A percentile compares a stretch with the other conserved stretches of the same genome.
These are phyloP conservation scores for Aplochiton taeniatus DNA, from an alignment of 2,797 vertebrate genomes.

Conservation along the genomic window DNA sequence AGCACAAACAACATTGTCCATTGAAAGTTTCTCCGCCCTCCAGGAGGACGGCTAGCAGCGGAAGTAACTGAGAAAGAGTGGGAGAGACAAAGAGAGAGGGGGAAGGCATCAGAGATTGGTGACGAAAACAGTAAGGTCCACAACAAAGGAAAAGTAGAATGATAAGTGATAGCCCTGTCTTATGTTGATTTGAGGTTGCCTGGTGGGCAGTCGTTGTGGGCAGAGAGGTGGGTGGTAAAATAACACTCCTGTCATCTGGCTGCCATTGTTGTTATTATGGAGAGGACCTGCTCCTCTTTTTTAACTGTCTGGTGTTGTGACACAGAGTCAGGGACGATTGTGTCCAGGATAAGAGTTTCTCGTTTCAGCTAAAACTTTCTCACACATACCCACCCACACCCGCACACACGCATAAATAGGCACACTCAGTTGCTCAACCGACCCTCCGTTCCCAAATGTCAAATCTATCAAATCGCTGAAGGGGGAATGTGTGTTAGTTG, in stretches of 20 bases:
- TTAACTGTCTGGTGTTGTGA: slow-evolving; percentile 55
- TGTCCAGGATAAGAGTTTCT: slow-evolving; percentile 38
- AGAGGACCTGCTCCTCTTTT: background rate
- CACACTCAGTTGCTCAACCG: slow-evolving; percentile 9
- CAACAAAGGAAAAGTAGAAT: too few relatives aligned
- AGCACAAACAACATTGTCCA: background rate
- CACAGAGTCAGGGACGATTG: slow-evolving; percentile 61
- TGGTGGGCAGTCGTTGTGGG: too few relatives aligned
- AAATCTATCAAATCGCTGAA: slow-evolving; percentile 54
- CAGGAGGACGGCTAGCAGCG: background rate
- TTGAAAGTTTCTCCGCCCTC: background rate
- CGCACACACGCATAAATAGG: slow-evolving; percentile 11
- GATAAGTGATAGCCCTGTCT: too few relatives aligned
- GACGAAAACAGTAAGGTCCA: background rate
- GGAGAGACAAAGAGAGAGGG: background rate
- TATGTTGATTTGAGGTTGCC: too few relatives aligned
- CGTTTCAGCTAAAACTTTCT: slow-evolving; percentile 34
- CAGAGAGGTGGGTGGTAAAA: background rate
- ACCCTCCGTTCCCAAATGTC: slow-evolving; percentile 55
- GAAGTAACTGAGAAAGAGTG: background rate
- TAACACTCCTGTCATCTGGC: background rate
- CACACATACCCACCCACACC: slow-evolving; percentile 10
- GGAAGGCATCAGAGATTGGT: background rate
- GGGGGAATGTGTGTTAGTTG: slow-evolving; percentile 52
- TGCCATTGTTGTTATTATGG: background rate